These are phyloP conservation scores for Scyliorhinus canicula DNA, from an alignment of 2,797 vertebrate genomes.

Conservation along the genomic window DNA sequence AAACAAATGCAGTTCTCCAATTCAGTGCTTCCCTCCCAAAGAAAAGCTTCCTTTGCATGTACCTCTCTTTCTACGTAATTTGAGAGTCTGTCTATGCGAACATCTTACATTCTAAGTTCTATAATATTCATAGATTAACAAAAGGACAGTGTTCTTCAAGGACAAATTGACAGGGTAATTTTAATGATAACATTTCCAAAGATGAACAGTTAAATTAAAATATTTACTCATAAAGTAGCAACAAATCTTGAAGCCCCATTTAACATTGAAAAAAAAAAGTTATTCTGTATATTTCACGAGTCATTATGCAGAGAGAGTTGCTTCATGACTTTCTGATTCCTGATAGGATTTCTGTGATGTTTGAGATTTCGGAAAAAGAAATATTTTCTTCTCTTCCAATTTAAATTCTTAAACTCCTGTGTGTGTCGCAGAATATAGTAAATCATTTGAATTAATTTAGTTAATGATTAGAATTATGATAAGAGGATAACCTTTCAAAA, in stretches of 20 bases:
- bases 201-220: background rate
- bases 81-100: too few species aligned
- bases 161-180: background rate
- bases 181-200: background rate
- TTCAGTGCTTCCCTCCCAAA: background rate
- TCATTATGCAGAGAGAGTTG: background rate
- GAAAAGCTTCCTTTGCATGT: background rate
- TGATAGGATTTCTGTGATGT: background rate
- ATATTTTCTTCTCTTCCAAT: background rate
- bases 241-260: background rate
- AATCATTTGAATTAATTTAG: background rate
- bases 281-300: background rate
- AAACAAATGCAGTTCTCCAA: constrained; percentile 19
- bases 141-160: background rate
- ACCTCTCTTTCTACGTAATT: too few species aligned
- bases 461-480: too few species aligned
- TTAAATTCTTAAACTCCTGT: background rate
- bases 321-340: background rate
- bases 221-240: too few species aligned
- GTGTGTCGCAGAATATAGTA: background rate
- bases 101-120: too few species aligned
- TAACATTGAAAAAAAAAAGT: background rate
- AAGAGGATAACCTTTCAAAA: background rate
- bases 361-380: background rate
- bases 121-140: background rate